Evolutionary conservation across 2,888 invertebrate genomes (phyloP), one percentile per base, ranked within the genome.

Genomic region (Clivina fossor): DNA sequence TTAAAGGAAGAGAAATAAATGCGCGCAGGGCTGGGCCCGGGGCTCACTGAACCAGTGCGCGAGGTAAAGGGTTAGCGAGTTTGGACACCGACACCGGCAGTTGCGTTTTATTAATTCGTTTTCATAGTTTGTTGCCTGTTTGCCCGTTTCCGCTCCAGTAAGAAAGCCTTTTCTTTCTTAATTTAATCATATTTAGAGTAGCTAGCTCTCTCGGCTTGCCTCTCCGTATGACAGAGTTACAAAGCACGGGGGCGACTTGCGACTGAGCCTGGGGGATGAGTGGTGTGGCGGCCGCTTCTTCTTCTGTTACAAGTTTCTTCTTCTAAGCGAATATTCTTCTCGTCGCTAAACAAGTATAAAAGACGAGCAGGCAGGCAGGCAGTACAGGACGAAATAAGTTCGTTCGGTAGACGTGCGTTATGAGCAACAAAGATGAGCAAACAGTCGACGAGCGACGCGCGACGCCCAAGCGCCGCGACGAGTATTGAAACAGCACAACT

Each of bases 131-230:
- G 59, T 61, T 59, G 58, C 58, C n/a, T 59, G 57, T 53, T 57
- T 55, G 59, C 58, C 61, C 59, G 60, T 63, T 69, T 68, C 65
- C 70, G 67, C 69, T 69, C 63, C 67, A 65, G 64, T 65, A 61
- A 65, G 65, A 64, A n/a, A 66, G 69, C 67, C 68, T 68, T 69
- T 69, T 68, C 69, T 69, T n/a, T 68, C 69, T 68, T 71, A 71
- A 71, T 71, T 71, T 68, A 69, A 71, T 71, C 69, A 69, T 68
- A 70, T 71, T 71, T 69, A 69, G n/a, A n/a, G 69, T 67, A 67
- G 65, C n/a, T n/a, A n/a, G n/a, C n/a, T n/a, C n/a, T n/a, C n/a
- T n/a, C n/a, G n/a, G n/a, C n/a, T n/a, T n/a, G n/a, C n/a, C n/a
- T n/a, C n/a, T n/a, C n/a, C n/a, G n/a, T n/a, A n/a, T n/a, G n/a